phyloP scores from a whole-genome alignment of 2,113 vertebrate species.

The Alligator mississippiensis region DNA sequence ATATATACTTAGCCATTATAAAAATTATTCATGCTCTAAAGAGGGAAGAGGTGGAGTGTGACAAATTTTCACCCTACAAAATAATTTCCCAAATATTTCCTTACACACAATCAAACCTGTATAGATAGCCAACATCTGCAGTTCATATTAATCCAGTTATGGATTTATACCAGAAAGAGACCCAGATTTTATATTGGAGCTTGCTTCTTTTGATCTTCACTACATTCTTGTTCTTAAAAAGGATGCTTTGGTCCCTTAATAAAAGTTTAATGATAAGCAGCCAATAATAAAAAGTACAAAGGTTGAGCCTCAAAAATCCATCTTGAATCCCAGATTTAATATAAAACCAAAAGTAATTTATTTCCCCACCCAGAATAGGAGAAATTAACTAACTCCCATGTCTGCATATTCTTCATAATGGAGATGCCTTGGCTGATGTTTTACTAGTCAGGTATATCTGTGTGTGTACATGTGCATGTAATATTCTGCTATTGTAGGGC shows the following conservation, averaged over 20 bases:
- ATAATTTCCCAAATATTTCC: not conserved
- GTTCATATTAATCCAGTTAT: not conserved
- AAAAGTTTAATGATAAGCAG: not conserved
- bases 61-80: not conserved
- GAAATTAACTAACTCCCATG: not conserved
- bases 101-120: not conserved
- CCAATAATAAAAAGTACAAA: not conserved
- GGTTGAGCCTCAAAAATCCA: not conserved
- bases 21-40: not conserved
- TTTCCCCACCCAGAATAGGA: not conserved
- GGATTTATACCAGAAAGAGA: not conserved
- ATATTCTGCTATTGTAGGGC: not conserved
- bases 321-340: not conserved
- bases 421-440: not conserved
- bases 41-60: not conserved
- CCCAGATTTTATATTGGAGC: not conserved
- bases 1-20: not conserved
- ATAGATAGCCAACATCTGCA: not conserved
- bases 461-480: no score
- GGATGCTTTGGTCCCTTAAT: not conserved
- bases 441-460: not conserved
- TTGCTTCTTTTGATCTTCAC: not conserved
- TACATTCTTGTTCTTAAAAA: not conserved
- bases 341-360: constrained; percentile 30
- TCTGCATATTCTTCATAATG: not conserved